Evolutionary conservation across 2,113 vertebrate genomes (phyloP).

Genomic region (Leptobrachium leishanense): DNA sequence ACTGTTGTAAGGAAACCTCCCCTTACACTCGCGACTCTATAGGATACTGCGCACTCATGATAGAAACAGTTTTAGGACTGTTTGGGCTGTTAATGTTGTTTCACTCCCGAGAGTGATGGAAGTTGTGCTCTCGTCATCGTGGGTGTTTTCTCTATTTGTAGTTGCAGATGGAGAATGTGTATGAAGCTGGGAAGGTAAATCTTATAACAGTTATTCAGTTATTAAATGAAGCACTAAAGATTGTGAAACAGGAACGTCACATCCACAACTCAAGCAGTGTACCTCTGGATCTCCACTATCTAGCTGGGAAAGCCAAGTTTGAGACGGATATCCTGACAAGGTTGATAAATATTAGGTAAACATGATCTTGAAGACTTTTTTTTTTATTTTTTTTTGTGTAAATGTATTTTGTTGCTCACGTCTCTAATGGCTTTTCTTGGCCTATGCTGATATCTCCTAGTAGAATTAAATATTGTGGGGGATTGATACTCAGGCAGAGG

Average conservation of each 20-base stretch:
- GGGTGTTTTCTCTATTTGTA: conserved; percentile 49
- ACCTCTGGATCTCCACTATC: conserved; percentile 51
- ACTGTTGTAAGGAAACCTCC: too few relatives aligned
- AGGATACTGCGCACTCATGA: too few relatives aligned
- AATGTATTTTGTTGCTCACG: not conserved
- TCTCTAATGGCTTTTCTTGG: too few relatives aligned
- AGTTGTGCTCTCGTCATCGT: not conserved
- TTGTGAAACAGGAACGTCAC: conserved; percentile 64
- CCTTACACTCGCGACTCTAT: too few relatives aligned
- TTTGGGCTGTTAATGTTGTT: too few relatives aligned
- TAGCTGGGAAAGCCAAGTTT: conserved; percentile 58
- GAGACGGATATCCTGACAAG: conserved; percentile 56
- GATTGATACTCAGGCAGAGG: conserved; percentile 84
- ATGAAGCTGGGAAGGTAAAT: conserved; percentile 78
- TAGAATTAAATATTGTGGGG: conserved; percentile 66
- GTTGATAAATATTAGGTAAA: conserved; percentile 69
- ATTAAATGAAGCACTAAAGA: conserved; percentile 73
- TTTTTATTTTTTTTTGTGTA: not conserved
- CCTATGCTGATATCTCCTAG: too few relatives aligned
- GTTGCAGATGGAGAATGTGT: conserved; percentile 71
- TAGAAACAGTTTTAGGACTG: too few relatives aligned
- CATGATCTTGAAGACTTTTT: not conserved
- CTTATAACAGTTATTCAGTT: conserved; percentile 77
- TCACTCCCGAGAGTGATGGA: not conserved
- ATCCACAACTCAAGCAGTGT: conserved; percentile 47